phyloP scores from a whole-genome alignment of 2,113 vertebrate species.

The Galeopterus variegatus region DNA sequence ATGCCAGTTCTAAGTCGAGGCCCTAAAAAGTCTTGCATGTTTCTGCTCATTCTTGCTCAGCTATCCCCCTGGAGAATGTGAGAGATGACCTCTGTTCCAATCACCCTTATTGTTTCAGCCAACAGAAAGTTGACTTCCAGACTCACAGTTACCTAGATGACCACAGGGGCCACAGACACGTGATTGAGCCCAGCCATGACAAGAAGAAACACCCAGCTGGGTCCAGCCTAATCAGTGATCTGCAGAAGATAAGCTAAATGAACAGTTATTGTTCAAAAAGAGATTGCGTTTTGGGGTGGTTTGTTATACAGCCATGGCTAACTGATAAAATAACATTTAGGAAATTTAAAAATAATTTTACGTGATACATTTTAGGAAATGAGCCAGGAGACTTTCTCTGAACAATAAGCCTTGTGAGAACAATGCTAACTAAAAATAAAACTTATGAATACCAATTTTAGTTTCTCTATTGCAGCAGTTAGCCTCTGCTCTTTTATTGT shows the following conservation, averaged over 20 bases:
- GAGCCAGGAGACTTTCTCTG: conserved; percentile 3
- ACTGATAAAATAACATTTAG: conserved; percentile 53
- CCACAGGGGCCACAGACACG: not conserved
- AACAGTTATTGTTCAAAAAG: conserved; percentile 43
- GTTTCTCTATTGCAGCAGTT: conserved; percentile 1
- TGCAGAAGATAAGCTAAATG: not conserved
- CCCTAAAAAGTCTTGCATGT: not conserved
- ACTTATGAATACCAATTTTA: not conserved
- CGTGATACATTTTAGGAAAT: conserved; percentile 23
- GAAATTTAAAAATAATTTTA: conserved; percentile 61
- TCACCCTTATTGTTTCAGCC: not conserved
- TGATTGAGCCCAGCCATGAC: not conserved
- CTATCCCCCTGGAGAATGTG: not conserved
- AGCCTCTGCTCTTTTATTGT: conserved; percentile 38
- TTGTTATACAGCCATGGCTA: conserved; percentile 42
- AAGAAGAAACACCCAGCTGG: not conserved
- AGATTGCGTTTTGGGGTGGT: not conserved
- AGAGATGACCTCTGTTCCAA: not conserved
- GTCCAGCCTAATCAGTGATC: not conserved
- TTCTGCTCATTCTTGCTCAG: not conserved
- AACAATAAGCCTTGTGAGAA: conserved; percentile 57
- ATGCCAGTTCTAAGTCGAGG: not conserved
- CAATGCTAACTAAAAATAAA: conserved; percentile 69
- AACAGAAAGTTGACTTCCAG: not conserved
- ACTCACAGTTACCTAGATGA: not conserved